phyloP scores from a whole-genome alignment of 2,113 vertebrate genomes.

The Misgurnus mizolepis region DNA sequence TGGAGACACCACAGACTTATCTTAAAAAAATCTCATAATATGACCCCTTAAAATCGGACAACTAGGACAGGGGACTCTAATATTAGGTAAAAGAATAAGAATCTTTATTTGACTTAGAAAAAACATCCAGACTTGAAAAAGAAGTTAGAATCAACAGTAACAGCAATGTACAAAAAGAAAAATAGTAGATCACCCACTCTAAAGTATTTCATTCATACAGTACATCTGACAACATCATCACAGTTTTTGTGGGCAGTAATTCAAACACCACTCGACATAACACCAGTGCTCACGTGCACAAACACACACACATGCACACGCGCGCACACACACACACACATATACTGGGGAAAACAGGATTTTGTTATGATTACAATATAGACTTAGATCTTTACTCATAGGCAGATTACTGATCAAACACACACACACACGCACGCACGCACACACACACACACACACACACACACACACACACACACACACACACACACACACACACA shows the following conservation, averaged over 20 bases:
- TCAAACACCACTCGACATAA: conserved; percentile 43
- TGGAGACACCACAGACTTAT: too few species aligned
- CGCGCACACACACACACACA: not conserved
- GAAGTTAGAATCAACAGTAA: not conserved
- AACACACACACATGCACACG: conserved; percentile 20
- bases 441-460: conserved; percentile 9
- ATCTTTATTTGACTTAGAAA: conserved; percentile 25
- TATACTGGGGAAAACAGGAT: conserved; percentile 31
- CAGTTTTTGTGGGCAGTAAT: conserved; percentile 60
- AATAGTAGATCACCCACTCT: conserved; percentile 66
- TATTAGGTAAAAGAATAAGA: conserved; percentile 7
- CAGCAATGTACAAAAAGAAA: not conserved
- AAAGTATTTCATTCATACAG: conserved; percentile 47
- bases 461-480: not conserved
- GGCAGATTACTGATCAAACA: not conserved
- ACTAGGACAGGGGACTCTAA: too few species aligned
- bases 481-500: not conserved
- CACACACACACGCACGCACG: too few species aligned
- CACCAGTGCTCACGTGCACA: conserved; percentile 5
- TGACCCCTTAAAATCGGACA: too few species aligned
- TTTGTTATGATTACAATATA: conserved; percentile 21
- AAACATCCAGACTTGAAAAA: not conserved
- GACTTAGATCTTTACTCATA: conserved; percentile 13
- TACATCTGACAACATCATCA: conserved; percentile 64
- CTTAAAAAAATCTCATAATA: too few species aligned